phyloP scores from a whole-genome alignment of 2,888 invertebrate genomes.

The Drosophila limbata region DNA sequence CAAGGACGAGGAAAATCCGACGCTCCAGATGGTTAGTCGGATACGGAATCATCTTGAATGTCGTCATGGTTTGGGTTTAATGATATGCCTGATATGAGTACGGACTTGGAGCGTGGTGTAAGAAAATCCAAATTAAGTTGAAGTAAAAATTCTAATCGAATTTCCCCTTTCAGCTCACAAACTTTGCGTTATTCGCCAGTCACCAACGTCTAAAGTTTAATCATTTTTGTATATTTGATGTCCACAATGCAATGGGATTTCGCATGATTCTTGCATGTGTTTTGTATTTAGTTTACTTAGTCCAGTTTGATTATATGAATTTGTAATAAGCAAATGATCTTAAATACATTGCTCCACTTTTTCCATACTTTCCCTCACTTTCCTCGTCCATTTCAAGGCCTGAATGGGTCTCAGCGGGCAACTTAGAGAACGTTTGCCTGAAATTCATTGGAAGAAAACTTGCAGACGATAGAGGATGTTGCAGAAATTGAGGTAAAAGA shows the following conservation, averaged over 20 bases:
- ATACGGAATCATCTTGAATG: slow-evolving; percentile 37
- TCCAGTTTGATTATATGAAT: slow-evolving; percentile 65
- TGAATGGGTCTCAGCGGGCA: background rate
- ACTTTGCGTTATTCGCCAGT: slow-evolving; percentile 50
- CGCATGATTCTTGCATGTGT: slow-evolving; percentile 20
- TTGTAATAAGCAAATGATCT: background rate
- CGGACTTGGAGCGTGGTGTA: slow-evolving; percentile 35
- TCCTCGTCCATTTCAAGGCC: background rate
- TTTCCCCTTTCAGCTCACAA: slow-evolving; percentile 36
- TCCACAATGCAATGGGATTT: slow-evolving; percentile 61
- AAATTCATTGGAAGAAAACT: slow-evolving; percentile 2
- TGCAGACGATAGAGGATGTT: background rate
- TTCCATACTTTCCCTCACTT: background rate
- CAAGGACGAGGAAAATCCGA: slow-evolving; percentile 7
- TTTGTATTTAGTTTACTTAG: slow-evolving; percentile 42
- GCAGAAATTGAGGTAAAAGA: slow-evolving; percentile 8
- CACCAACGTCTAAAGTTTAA: slow-evolving; percentile 37
- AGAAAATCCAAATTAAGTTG: background rate
- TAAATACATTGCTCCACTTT: background rate
- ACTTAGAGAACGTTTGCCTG: slow-evolving; percentile 11
- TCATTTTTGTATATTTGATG: slow-evolving; percentile 48
- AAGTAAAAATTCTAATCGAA: background rate
- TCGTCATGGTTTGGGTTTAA: slow-evolving; percentile 20
- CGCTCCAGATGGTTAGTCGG: slow-evolving; percentile 35
- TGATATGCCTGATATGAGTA: slow-evolving; percentile 3